Evolutionary conservation across 1,140 invertebrate genomes (phyloP).

Genomic region (Macrocentrus cingulum): DNA sequence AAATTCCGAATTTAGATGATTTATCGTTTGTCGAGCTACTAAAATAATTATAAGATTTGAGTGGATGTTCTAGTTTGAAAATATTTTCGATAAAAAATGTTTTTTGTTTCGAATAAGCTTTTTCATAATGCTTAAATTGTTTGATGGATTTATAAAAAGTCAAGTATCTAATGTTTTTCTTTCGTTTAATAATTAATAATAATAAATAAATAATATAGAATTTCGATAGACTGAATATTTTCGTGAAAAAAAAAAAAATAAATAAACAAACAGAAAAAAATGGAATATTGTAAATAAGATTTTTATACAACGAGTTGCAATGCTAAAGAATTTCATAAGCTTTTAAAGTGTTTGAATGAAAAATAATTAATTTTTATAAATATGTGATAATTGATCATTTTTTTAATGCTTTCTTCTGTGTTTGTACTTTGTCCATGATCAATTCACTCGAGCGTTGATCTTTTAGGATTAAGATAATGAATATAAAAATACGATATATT

Average conservation of each 20-base stretch:
- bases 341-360: not conserved
- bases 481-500: constrained; percentile 1
- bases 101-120: not conserved
- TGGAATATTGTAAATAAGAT: not conserved
- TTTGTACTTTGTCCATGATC: too few relatives aligned
- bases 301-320: not conserved
- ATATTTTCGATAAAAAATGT: not conserved
- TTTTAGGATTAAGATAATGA: too few relatives aligned
- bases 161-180: too few relatives aligned
- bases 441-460: too few relatives aligned
- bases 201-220: constrained; percentile 1
- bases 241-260: too few relatives aligned
- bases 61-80: not conserved
- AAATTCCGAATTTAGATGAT: constrained; percentile 41
- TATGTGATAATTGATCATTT: constrained; percentile 23
- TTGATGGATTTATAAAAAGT: too few relatives aligned
- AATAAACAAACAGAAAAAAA: not conserved
- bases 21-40: constrained; percentile 43
- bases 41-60: constrained; percentile 26
- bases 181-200: too few relatives aligned
- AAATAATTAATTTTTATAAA: constrained; percentile 7
- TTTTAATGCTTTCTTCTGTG: too few relatives aligned
- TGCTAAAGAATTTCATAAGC: constrained; percentile 11
- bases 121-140: too few relatives aligned
- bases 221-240: constrained; percentile 1